Base-by-base conservation (phyloP, 92 coral and sea anemone genomes). In the Parazoanthus swiftii region DNA sequence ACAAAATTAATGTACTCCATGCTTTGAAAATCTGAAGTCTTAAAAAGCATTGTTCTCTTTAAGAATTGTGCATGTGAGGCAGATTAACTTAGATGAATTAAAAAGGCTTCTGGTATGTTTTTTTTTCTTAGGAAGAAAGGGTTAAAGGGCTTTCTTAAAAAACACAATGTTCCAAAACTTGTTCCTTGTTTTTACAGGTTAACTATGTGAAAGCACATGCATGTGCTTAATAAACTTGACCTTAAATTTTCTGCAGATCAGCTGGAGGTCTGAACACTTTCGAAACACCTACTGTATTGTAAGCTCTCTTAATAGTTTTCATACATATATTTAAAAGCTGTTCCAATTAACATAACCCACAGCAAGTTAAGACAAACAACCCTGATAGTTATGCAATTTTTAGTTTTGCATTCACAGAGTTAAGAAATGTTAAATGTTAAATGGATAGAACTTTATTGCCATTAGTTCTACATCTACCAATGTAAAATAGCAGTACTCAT, bases 151-250 rank as follows among this genome's bases (percentile, higher is more conserved):
- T 63, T 63, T 63, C 26, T 63, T 3, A 18, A 63, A 23, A 20
- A 1, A 63, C 15, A 20, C 4, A 20, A 3, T 21, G 25, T 21
- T 63, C 70, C 70, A 63, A 63, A 63, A 63, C 7, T 54, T 13
- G 2, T 21, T 3, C 25, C 26, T 20, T 43, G 66, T 79, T 79
- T 50, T 7, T 37, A 26, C 35, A 25, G 2, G 56, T 79, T 29
- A 29, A 10, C 6, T 79, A 25, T 79, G 5, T 26, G 66, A 50
- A 50, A n/a, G 16, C 39, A 48, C 35, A 23, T 78, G 16, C 35
- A 23, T 78, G 16, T 74, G 10, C 82, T 78, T 50, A 51, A 51
- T 51, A 58, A 78, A 10, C 82, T 78, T 78, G 82, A 48, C 67
- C 82, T 50, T 15, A 46, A 11, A 46, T 18, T 79, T 79, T 39